Base-by-base conservation (phyloP, 1,140 invertebrate genomes). In the Tachypleus tridentatus region DNA sequence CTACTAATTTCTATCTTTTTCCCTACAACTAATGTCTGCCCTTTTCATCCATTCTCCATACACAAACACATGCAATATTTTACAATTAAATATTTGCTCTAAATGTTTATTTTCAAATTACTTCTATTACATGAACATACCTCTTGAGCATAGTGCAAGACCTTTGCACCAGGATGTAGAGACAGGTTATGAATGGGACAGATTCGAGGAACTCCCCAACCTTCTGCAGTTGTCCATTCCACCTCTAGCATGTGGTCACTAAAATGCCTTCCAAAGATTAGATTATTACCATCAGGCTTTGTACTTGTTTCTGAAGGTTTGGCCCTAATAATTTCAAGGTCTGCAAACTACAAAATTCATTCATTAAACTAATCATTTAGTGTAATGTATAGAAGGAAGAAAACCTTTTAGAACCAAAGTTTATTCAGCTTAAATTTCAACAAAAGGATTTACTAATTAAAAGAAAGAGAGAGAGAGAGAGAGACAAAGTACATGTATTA, bases 71-170 rank as follows among this genome's bases (percentile, higher is more conserved):
- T 60, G 51, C 47, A 66, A 64, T 2, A 58, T 49, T 29, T 4
- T 6, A 65, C 10, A 65, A 68, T 59, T 9, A 10, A 53, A 53
- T 68, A 29, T 29, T 29, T 2, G 29, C 29, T 29, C 29, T 29
- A 29, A 29, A 29, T 29, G 29, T 69, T 54, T 57, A 62, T 5
- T 49, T n/a, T 49, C 62, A 61, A n/a, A n/a, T 60, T 48, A 66
- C 9, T 10, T 29, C 29, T 29, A 29, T 2, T 29, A 29, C 10
- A 52, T 8, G 47, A 56, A 73, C 75, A 76, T 78, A 93, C 90
- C 83, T 93, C 89, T 51, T 88, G 79, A 5, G 93, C 91, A 80
- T 97, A 97, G 77, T 97, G 93, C 49, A 97, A 80, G 58, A 93
- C 92, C 85, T 98, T 98, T 3, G 94, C 53, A 54, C 7, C 53